Conservation (phyloP, 1,140 invertebrate genomes). For the Bombus pyrosoma region DNA sequence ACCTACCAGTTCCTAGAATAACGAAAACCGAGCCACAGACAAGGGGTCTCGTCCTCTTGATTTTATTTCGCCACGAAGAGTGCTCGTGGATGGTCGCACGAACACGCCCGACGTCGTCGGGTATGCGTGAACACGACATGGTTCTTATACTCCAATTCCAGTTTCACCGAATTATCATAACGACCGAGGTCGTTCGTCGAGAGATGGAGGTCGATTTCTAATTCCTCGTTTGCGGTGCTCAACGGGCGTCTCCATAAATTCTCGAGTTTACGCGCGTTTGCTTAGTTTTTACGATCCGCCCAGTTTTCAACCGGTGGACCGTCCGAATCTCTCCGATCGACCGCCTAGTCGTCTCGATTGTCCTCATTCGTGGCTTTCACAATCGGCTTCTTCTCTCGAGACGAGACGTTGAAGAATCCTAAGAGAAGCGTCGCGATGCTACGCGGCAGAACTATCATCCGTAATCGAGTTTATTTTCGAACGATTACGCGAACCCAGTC, state of each 20-base stretch:
- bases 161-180: constrained; percentile 76
- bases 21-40: not conserved
- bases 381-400: not conserved
- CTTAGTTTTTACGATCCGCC: constrained; percentile 72
- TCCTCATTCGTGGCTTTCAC: constrained; percentile 49
- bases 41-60: not conserved
- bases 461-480: constrained; percentile 39
- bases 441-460: not conserved
- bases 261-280: constrained; percentile 71
- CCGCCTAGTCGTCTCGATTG: constrained; percentile 19
- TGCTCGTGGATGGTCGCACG: not conserved
- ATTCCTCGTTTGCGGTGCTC: constrained; percentile 64
- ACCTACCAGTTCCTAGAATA: not conserved
- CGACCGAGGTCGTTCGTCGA: constrained; percentile 45
- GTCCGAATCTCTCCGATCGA: constrained; percentile 29
- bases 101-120: not conserved
- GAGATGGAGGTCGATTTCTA: constrained; percentile 77
- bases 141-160: constrained; percentile 73
- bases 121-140: constrained; percentile 37
- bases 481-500: constrained; percentile 12
- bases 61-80: constrained; percentile 9
- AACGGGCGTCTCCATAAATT: constrained; percentile 71
- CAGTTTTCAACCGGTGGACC: constrained; percentile 53
- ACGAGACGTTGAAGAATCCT: not conserved
- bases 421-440: not conserved